Conservation (phyloP, 1,140 invertebrate genomes). For the Sycophila sp. region DNA sequence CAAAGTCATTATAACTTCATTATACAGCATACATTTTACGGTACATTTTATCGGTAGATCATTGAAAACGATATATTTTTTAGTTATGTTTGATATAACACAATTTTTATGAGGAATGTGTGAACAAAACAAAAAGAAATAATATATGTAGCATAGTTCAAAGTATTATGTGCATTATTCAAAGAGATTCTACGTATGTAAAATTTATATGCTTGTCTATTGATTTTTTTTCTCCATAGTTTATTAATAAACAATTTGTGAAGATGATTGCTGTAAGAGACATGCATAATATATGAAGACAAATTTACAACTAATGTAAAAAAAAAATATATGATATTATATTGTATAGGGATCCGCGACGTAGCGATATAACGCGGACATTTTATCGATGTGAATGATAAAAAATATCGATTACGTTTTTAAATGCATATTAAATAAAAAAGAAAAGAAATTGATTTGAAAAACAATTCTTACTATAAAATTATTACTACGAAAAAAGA, state of each 20-base stretch:
- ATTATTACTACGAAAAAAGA: constrained; percentile 14
- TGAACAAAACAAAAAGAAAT: constrained; percentile 3
- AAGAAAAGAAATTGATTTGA: constrained; percentile 17
- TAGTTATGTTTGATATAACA: constrained; percentile 33
- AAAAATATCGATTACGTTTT: constrained; percentile 33
- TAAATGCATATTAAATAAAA: not conserved
- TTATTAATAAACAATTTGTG: constrained; percentile 37
- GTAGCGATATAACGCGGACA: constrained; percentile 37
- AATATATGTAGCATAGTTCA: constrained; percentile 19
- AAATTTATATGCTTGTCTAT: constrained; percentile 36
- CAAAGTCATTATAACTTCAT: constrained; percentile 19
- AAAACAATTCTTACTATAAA: constrained; percentile 25
- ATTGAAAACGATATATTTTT: constrained; percentile 21
- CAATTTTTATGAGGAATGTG: constrained; percentile 18
- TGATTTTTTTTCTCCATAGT: constrained; percentile 33
- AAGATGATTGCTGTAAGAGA: constrained; percentile 32
- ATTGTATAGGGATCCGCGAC: constrained; percentile 44
- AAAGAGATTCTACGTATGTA: constrained; percentile 30
- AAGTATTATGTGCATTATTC: constrained; percentile 25
- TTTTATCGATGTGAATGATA: constrained; percentile 47
- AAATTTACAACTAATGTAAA: constrained; percentile 35
- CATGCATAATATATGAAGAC: constrained; percentile 38
- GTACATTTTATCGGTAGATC: no score
- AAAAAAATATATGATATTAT: constrained; percentile 27
- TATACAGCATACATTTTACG: not conserved